Base-by-base conservation (phyloP, 2,888 invertebrate genomes). In the Apomyelois bistriatella region DNA sequence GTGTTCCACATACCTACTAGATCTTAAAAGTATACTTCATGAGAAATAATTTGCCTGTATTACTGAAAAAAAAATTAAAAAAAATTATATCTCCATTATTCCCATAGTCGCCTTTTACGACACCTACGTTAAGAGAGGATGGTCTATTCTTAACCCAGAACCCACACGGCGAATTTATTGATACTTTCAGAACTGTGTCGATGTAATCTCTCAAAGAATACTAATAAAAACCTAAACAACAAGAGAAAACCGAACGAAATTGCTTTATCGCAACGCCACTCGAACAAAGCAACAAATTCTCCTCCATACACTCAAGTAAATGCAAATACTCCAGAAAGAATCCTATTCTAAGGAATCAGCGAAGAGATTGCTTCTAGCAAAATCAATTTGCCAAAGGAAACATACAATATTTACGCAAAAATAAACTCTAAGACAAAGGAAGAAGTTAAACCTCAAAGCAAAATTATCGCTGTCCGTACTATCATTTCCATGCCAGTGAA, bases 401-500 rank as follows among this genome's bases (percentile, higher is more conserved):
- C 62, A 61, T 62, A 59, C 55, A 42, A 41, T 35, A 13, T 6
- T 32, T 1, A 41, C 54, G 54, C 48, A 54, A 65, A 60, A 59
- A 53, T 53, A 46, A 50, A 59, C 62, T 59, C 57, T 63, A 57
- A 58, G 48, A 32, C 48, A 37, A 9, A 55, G 52, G 53, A 52
- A 62, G 57, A 48, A 49, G 52, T 36, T 52, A 55, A 53, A 64
- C 51, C 48, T 40, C 40, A 30, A 35, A 38, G 54, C 16, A 48
- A 40, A 57, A 60, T 58, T 58, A 57, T 58, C 52, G 59, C 61
- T 57, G 60, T 57, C 58, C 57, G 61, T 69, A 72, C 74, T 85
- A 85, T 85, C 84, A 77, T 72, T 86, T 87, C 86, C 83, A 62
- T 65, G 61, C 70, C 79, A 77, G 56, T 81, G 78, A 62, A 49